phyloP scores from a whole-genome alignment of 2,888 invertebrate genomes.

The Lithosia quadra region DNA sequence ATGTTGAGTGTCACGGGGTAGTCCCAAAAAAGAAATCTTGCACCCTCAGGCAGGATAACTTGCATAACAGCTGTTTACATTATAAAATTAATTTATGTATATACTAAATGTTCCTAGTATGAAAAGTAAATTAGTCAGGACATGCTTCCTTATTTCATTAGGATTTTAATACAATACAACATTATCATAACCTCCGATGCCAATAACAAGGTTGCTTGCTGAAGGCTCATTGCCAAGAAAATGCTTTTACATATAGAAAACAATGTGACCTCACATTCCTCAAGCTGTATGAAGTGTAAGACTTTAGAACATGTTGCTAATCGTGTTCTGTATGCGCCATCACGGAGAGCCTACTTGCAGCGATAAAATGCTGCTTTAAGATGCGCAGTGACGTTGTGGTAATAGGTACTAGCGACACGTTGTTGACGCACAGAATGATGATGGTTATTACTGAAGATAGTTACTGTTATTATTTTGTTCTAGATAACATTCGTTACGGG shows the following conservation, averaged over 20 bases:
- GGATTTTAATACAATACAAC: not conserved
- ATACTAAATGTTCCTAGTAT: too few species aligned
- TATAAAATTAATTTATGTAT: too few species aligned
- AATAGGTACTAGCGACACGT: too few species aligned
- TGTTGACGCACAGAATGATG: not conserved
- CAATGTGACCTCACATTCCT: conserved; percentile 71
- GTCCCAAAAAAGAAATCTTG: too few species aligned
- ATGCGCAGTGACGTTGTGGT: conserved; percentile 16
- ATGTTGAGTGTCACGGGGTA: not conserved
- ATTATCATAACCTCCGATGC: conserved; percentile 33
- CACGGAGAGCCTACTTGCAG: conserved; percentile 65
- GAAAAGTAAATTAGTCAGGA: not conserved
- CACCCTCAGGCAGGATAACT: too few species aligned
- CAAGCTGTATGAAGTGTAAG: conserved; percentile 63
- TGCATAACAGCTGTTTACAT: too few species aligned
- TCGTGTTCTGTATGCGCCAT: conserved; percentile 76
- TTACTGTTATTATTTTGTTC: too few species aligned
- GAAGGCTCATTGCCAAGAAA: conserved; percentile 60
- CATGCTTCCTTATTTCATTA: not conserved
- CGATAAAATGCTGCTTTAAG: conserved; percentile 63
- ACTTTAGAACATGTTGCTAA: conserved; percentile 75
- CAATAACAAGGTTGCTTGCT: conserved; percentile 48
- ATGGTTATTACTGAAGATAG: not conserved
- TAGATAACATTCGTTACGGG: too few species aligned
- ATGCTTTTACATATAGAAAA: conserved; percentile 63